Conservation (phyloP, 2,797 vertebrate genomes). For the Bryconaethiops microstoma region DNA sequence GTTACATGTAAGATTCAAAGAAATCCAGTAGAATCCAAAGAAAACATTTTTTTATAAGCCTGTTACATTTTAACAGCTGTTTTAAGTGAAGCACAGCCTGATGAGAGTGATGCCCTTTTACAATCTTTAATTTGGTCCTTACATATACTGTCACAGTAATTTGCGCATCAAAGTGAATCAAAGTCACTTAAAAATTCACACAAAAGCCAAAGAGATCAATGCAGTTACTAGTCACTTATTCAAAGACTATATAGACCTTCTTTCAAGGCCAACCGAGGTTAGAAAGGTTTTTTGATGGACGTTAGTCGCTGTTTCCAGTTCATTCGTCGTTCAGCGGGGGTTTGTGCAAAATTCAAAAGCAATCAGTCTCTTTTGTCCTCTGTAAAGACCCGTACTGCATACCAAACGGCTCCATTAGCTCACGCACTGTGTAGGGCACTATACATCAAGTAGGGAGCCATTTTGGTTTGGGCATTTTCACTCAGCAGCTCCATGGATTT, state of each 20-base stretch:
- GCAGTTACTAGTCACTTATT: neutral
- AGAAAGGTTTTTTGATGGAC: neutral
- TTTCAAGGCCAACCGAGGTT: neutral
- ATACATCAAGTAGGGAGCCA: neutral
- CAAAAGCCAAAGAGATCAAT: neutral
- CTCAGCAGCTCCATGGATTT: neutral
- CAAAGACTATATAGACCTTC: neutral
- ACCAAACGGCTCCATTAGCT: slow-evolving; percentile 7
- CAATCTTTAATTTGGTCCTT: neutral
- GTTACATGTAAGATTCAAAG: no score
- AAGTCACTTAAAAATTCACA: neutral
- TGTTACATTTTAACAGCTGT: no score
- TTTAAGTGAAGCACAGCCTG: no score
- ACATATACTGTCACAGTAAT: slow-evolving; percentile 5
- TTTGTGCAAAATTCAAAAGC: slow-evolving; percentile 44
- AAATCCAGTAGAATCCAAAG: no score
- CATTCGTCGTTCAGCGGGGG: slow-evolving; percentile 25
- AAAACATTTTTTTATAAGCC: no score
- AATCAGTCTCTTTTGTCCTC: slow-evolving; percentile 61
- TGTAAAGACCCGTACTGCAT: slow-evolving; percentile 24
- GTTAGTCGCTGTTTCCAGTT: slow-evolving; percentile 9
- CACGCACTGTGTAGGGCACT: neutral
- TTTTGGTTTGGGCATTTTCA: neutral
- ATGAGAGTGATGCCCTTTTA: neutral
- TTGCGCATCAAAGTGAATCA: slow-evolving; percentile 14